Evolutionary conservation across 1,140 invertebrate species (phyloP).

Genomic region (Anthonomus grandis): DNA sequence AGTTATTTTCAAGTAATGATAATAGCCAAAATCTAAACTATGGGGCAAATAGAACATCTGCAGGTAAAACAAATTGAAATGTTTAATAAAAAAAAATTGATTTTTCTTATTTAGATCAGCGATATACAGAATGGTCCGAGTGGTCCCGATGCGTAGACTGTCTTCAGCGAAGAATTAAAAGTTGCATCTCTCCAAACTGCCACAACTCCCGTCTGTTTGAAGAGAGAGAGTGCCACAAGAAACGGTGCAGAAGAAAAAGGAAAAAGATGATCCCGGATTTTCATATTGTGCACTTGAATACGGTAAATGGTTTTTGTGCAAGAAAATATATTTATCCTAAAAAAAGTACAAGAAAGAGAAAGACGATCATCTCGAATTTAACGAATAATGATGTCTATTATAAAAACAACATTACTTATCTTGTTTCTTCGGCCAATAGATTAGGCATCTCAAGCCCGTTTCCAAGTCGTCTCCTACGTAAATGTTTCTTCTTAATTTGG

Average conservation of each 20-base stretch:
- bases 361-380: too few species aligned
- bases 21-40: too few species aligned
- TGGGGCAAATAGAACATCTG: neutral
- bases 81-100: too few species aligned
- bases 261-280: conserved; percentile 30
- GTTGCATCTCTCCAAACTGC: conserved; percentile 34
- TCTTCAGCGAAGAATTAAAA: conserved; percentile 40
- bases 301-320: conserved; percentile 31
- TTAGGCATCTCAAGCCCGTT: too few species aligned
- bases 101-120: neutral
- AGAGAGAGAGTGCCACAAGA: conserved; percentile 38
- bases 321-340: neutral
- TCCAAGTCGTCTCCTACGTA: too few species aligned
- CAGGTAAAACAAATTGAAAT: neutral
- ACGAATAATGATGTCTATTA: too few species aligned
- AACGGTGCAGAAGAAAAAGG: conserved; percentile 37
- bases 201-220: conserved; percentile 36
- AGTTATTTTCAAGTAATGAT: too few species aligned
- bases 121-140: conserved; percentile 32
- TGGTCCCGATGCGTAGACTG: conserved; percentile 42
- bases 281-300: conserved; percentile 35
- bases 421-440: too few species aligned
- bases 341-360: too few species aligned
- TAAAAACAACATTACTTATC: too few species aligned
- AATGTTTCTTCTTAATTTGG: too few species aligned